Evolutionary conservation across 2,113 vertebrate genomes (phyloP), one percentile per base, ranked within the genome.

Genomic region (Gnathochromis pfefferi): DNA sequence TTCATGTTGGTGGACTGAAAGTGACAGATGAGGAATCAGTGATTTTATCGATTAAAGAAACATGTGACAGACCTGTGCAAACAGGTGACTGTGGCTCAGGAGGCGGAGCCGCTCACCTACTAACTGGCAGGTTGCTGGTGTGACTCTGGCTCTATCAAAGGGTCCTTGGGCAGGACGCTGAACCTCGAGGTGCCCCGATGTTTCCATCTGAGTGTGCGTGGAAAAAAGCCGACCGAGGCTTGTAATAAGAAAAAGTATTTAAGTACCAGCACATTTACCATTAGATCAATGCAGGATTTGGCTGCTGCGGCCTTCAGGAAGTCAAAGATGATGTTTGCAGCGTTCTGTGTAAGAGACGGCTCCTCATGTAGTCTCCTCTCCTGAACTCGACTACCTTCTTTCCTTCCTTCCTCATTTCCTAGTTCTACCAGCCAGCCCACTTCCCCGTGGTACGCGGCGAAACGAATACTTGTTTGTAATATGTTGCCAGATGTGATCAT

Each of bases 111-210:
- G 0, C 12, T 42, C 35, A 9, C 11, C 19, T 68, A 2, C 35
- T 68, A 68, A 0, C 7, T 40, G 63, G 0, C 12, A 42, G 38
- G 65, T 70, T 13, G 38, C 5, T 42, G 65, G 65, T 23, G n/a
- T 70, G 65, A 42, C 2, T 0, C 7, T 0, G 65, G 12, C 65
- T 42, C n/a, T 12, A 16, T 70, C 65, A 6, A 42, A 23, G 65
- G 2, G 21, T 42, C 12, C 38, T 70, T 0, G 12, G 65, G n/a
- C 35, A 70, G 38, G 65, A 23, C 2, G 7, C 7, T 9, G 12
- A 2, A 65, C 31, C 31, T 65, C 6, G 3, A 40, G n/a, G 21
- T 42, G 35, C 63, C 12, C n/a, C 1, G 3, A 16, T 70, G 65
- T 42, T 2, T 65, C 60, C 17, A 65, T 0, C 17, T n/a, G 60